Evolutionary conservation across 2,113 vertebrate species (phyloP), one percentile per base, ranked within the genome.

Genomic region (Eulemur macaco): DNA sequence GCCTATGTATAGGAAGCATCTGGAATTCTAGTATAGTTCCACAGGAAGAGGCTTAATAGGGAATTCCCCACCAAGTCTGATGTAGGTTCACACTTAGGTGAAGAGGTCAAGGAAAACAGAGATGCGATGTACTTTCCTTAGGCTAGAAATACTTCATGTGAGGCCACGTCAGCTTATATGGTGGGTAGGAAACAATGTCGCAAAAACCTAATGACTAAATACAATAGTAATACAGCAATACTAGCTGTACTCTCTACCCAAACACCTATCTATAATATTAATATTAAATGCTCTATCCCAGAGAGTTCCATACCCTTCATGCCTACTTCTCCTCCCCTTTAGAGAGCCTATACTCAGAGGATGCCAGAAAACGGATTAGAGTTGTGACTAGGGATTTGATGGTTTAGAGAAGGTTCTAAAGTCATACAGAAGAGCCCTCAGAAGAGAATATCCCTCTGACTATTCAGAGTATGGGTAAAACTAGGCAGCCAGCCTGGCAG

Each of bases 41-140:
- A 85, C 54, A 89, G 78, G 81, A 90, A n/a, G 7, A 97, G 14
- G 7, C 5, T 77, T 81, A n/a, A 56, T 21, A 80, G 92, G 83
- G 94, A 96, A 87, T 87, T 97, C 96, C 97, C 98, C 90, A 56
- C 0, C 60, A 54, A 90, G 80, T 63, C 50, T 45, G 42, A 68
- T 52, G n/a, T 15, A 84, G 66, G 56, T 8, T 29, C 11, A 54
- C 12, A 45, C 58, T 91, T 21, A 77, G 83, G 52, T 86, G 91
- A 94, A 56, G 54, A 47, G 60, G 29, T 20, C 69, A 39, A 42
- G 73, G 83, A 89, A 87, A 78, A 81, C 34, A 83, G 47, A 95
- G 56, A 58, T 39, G 37, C 42, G 68, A 7, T 18, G 11, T 34
- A 73, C 27, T 86, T 86, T 47, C 23, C 10, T 69, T 80, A 83